Evolutionary conservation across 2,797 vertebrate species (phyloP), one percentile per base, ranked within the genome.

Genomic region (Anniella stebbinsi): DNA sequence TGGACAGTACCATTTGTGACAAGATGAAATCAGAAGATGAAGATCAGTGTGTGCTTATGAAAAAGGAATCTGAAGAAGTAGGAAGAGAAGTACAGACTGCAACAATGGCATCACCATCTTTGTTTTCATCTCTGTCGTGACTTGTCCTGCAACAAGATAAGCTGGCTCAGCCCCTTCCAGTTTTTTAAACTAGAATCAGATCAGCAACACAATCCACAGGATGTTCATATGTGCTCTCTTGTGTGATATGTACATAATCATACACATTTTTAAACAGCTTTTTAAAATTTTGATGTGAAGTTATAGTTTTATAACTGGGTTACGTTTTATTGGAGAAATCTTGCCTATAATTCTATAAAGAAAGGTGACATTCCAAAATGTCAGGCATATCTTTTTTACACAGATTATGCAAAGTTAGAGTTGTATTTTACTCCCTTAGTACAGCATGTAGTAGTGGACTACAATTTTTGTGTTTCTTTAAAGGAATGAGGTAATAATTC

Each of bases 261-360:
- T 97, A 97, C 95, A 94, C 96, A 93, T 97, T 98, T 96, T 98
- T 98, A 97, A 98, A 96, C 94, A 91, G 94, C 97, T 98, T 98
- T 98, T 98, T 97, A 96, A 98, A 96, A 97, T 97, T 98, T 98
- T 98, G 97, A 98, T 98, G 97, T 98, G 97, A 98, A 98, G 97
- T 98, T 98, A 97, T 98, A 98, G 98, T 98, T 98, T 98, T 98
- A 97, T 98, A 98, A 98, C 97, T 97, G 97, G 97, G 97, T 97
- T 98, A 98, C 97, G 97, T 98, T 97, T 98, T 98, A 97, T 98
- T 97, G 97, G 97, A 97, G 96, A 97, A 97, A 97, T 97, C 97
- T 97, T 98, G 97, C 97, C 97, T 98, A 97, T 97, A 97, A 97
- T 97, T 98, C 97, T 98, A 97, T 97, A 97, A 97, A 97, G 97